A percentile compares a stretch with the other conserved stretches of the same genome.
Evolutionary conservation across 1,140 invertebrate species (phyloP).

Genomic region (Bombus balteatus): DNA sequence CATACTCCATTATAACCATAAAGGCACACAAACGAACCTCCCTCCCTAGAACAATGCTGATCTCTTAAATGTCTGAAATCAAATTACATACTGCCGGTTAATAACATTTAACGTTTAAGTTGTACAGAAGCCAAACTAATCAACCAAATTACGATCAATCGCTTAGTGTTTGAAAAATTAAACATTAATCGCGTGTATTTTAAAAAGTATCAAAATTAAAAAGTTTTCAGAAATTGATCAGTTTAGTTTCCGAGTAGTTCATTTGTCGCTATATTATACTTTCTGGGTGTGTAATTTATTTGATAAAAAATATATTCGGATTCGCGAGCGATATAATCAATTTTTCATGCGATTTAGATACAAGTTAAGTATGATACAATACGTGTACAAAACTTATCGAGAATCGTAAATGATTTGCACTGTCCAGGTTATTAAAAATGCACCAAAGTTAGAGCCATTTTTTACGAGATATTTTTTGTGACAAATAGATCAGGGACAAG

Average conservation of each 20-base stretch:
- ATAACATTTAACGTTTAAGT: not conserved
- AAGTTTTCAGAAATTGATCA: not conserved
- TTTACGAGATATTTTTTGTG: not conserved
- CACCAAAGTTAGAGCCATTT: not conserved
- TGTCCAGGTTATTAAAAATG: not conserved
- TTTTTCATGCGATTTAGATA: not conserved
- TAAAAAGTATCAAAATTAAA: not conserved
- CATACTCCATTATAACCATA: constrained; percentile 95
- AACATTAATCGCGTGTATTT: not conserved
- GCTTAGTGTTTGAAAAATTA: not conserved
- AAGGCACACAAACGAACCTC: constrained; percentile 93
- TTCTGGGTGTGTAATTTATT: not conserved
- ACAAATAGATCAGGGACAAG: constrained; percentile 7
- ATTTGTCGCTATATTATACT: not conserved
- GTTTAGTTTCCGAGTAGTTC: not conserved
- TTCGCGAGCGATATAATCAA: not conserved
- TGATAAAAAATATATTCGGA: not conserved
- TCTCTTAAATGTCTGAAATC: constrained; percentile 89
- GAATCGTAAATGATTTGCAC: not conserved
- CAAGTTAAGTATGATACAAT: not conserved
- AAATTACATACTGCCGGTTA: not conserved
- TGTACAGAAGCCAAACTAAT: not conserved
- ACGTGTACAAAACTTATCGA: not conserved
- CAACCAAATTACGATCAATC: not conserved
- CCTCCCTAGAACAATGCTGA: constrained; percentile 93